Conservation (phyloP, 1,140 invertebrate genomes). For the Drosophila ercepeae region DNA sequence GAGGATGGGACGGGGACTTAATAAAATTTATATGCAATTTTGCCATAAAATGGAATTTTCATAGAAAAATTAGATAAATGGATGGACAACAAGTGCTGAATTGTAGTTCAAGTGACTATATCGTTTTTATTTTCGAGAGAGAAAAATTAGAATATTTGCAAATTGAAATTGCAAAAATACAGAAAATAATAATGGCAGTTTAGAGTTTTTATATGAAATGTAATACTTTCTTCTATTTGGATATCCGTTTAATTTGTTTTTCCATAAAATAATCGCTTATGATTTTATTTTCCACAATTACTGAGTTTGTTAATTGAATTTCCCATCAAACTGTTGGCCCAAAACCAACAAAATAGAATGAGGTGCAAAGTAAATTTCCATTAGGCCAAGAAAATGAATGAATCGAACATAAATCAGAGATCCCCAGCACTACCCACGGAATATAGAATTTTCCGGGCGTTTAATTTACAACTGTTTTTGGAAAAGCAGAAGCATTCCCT, state of each 20-base stretch:
- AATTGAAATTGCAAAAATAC: too few relatives aligned
- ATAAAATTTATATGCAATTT: conserved; percentile 38
- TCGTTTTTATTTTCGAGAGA: background rate
- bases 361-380: conserved; percentile 42
- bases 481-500: conserved; percentile 13
- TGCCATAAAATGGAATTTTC: conserved; percentile 30
- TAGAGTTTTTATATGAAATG: background rate
- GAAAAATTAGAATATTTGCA: background rate
- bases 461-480: conserved; percentile 41
- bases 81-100: conserved; percentile 9
- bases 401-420: conserved; percentile 17
- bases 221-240: background rate
- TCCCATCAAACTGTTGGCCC: conserved; percentile 1
- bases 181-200: too few relatives aligned
- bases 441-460: background rate
- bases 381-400: conserved; percentile 1
- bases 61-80: conserved; percentile 9
- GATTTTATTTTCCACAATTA: conserved; percentile 10
- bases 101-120: too few relatives aligned
- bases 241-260: too few relatives aligned
- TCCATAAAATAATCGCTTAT: too few relatives aligned
- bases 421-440: background rate
- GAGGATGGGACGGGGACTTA: background rate
- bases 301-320: conserved; percentile 29
- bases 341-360: conserved; percentile 25